Evolutionary conservation across 1,140 invertebrate species (phyloP), one percentile per base, ranked within the genome.

Genomic region (Stegodyphus dumicola): DNA sequence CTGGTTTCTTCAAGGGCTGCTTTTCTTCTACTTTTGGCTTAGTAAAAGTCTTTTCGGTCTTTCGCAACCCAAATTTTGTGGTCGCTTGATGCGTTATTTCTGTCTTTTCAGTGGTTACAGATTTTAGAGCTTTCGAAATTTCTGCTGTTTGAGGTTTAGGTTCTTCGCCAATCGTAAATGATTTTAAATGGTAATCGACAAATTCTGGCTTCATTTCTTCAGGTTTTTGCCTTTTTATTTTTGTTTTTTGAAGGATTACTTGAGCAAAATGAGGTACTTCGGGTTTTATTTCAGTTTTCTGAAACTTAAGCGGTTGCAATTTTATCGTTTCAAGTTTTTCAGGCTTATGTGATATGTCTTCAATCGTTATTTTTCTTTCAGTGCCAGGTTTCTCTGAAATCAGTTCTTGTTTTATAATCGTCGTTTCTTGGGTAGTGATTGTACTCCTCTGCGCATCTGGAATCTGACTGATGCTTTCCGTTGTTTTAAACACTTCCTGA

Each of bases 131-230:
- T 60, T 9, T 60, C 9, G 15, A 9, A 60, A 11, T 60, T 60
- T 60, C 56, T 11, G 15, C 9, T 60, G 56, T 60, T 60, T 60
- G 9, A 11, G 56, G 56, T n/a, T 74, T 65, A 53, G 80, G 79
- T 10, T 52, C 18, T 83, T 83, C 79, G 15, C 53, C 56, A 5
- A 66, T 13, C 10, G 70, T 54, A 66, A 75, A 83, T 60, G 54
- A 51, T 67, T 83, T 83, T 33, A 83, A 54, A 4, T 51, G 17
- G 11, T 83, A 83, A 83, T 83, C 79, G 11, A 83, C 71, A 83
- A 83, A 83, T 56, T 83, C 80, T 0, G 80, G 80, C 53, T 75
- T 75, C 6, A 83, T 18, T 13, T 74, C 71, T 54, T 86, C 73
- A 17, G 76, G 74, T 54, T 81, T 86, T 51, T 49, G 54, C 17